A percentile compares a stretch with the other conserved stretches of the same genome.
These are phyloP conservation scores for Chloroceryle amazona DNA, from an alignment of 2,797 vertebrate genomes.

Conservation along the genomic window DNA sequence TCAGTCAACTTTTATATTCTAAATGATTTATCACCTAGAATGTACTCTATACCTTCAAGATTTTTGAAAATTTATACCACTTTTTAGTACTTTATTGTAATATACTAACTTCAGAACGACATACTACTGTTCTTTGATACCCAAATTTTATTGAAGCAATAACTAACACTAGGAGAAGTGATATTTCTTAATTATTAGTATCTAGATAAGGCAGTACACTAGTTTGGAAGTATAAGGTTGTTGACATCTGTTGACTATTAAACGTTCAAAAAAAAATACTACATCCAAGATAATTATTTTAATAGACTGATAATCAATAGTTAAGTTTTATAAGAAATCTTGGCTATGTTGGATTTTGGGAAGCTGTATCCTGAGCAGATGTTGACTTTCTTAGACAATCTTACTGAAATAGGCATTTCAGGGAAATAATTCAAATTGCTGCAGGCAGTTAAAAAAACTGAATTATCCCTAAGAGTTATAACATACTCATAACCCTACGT, in stretches of 20 bases:
- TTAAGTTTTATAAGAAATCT: not conserved
- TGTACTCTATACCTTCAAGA: not conserved
- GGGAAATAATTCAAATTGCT: not conserved
- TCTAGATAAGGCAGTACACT: not conserved
- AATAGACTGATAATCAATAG: not conserved
- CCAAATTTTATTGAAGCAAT: slow-evolving; percentile 9
- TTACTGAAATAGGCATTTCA: not conserved
- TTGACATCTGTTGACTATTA: not conserved
- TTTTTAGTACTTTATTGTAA: not conserved
- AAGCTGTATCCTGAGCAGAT: not conserved
- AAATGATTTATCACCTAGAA: not conserved
- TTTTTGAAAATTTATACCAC: not conserved
- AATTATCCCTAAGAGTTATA: not conserved
- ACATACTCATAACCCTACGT: not conserved
- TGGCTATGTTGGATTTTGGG: not conserved
- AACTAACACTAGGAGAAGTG: not conserved
- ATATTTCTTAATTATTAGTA: slow-evolving; percentile 16
- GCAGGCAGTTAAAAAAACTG: not conserved
- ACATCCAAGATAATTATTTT: not conserved
- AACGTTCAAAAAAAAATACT: not conserved
- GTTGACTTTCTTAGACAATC: not conserved
- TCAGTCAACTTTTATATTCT: not conserved
- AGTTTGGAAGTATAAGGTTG: not conserved
- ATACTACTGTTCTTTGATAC: not conserved
- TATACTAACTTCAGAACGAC: not conserved